Conservation (phyloP, 2,888 invertebrate species). For the Ephialtes manifestator region DNA sequence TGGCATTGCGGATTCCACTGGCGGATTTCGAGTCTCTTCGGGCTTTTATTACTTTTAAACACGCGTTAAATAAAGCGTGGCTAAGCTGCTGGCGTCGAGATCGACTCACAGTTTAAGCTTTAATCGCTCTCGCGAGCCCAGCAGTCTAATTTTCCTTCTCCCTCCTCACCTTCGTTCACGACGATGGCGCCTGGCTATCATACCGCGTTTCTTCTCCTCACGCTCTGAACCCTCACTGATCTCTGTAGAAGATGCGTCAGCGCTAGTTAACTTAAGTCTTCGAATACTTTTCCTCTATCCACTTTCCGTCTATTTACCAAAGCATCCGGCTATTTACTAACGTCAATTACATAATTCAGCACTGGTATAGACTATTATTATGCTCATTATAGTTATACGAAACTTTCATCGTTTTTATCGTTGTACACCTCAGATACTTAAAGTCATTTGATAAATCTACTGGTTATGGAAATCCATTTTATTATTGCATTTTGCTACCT, state of each 20-base stretch:
- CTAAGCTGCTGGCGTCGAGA: slow-evolving; percentile 78
- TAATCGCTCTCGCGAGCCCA: slow-evolving; percentile 78
- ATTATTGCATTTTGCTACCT: not conserved
- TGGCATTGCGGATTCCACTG: slow-evolving; percentile 53
- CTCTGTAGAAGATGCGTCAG: slow-evolving; percentile 61
- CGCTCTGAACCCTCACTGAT: slow-evolving; percentile 40
- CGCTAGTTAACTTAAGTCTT: slow-evolving; percentile 55
- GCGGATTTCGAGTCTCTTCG: slow-evolving; percentile 64
- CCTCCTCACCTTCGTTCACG: slow-evolving; percentile 26
- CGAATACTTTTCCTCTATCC: slow-evolving; percentile 36
- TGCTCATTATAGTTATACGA: not conserved
- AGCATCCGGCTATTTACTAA: slow-evolving; percentile 44
- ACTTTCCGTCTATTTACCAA: slow-evolving; percentile 45
- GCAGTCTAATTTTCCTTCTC: slow-evolving; percentile 70
- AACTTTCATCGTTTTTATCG: slow-evolving; percentile 1
- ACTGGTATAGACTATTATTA: slow-evolving; percentile 5
- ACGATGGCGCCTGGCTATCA: slow-evolving; percentile 32
- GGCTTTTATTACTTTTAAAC: slow-evolving; percentile 85
- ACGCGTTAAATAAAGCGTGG: slow-evolving; percentile 85
- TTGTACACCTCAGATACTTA: not conserved
- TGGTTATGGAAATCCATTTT: not conserved
- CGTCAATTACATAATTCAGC: slow-evolving; percentile 14
- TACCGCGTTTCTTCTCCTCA: slow-evolving; percentile 27
- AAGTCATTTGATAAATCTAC: not conserved
- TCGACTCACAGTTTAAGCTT: slow-evolving; percentile 81